Conservation (phyloP, 2,113 vertebrate genomes). For the Sceloporus undulatus region DNA sequence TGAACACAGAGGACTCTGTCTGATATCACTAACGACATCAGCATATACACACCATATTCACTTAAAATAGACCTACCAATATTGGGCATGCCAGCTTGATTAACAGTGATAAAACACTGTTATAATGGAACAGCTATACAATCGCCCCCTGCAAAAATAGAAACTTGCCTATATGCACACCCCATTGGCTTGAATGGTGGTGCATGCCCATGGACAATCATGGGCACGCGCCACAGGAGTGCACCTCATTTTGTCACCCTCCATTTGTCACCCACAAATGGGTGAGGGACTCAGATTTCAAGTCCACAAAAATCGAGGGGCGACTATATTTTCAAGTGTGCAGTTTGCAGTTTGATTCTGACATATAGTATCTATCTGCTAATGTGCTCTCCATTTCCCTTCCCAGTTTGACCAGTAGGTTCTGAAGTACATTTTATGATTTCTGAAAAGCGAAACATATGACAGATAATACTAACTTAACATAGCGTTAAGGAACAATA, state of each 20-base stretch:
- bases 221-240: too few species aligned
- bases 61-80: not conserved
- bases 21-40: not conserved
- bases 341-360: not conserved
- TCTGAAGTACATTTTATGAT: not conserved
- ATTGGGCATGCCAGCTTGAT: not conserved
- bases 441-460: not conserved
- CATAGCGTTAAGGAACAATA: not conserved
- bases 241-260: too few species aligned
- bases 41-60: not conserved
- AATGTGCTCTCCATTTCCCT: not conserved
- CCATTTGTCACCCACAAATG: too few species aligned
- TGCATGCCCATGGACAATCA: too few species aligned
- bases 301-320: too few species aligned
- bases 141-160: too few species aligned
- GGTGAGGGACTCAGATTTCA: too few species aligned
- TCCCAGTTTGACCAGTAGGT: not conserved
- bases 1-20: not conserved
- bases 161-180: too few species aligned
- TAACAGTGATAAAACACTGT: not conserved
- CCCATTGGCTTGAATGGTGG: too few species aligned
- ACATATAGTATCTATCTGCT: not conserved
- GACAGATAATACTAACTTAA: not conserved
- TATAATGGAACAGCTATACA: not conserved
- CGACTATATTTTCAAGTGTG: not conserved